These are phyloP conservation scores for Cerastis rubricosa DNA, from an alignment of 2,888 invertebrate species.

Conservation along the genomic window DNA sequence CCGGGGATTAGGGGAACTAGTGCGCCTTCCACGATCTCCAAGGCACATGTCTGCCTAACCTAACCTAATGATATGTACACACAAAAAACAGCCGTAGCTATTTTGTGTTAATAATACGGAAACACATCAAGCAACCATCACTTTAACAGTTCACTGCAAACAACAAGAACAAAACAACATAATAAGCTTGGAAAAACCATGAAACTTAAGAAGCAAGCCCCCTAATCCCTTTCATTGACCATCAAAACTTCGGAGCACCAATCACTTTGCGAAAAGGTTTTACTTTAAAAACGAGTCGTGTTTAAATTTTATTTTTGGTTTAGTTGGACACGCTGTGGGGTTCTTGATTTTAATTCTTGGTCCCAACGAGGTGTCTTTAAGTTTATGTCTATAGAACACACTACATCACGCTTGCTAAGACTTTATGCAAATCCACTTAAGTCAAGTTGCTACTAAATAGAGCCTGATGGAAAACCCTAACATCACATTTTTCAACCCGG, in stretches of 20 bases:
- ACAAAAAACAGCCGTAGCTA: background rate
- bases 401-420: background rate
- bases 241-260: constrained; percentile 38
- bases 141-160: background rate
- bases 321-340: background rate
- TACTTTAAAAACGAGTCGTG: constrained; percentile 4
- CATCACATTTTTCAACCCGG: background rate
- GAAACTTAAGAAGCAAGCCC: constrained; percentile 10
- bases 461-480: background rate
- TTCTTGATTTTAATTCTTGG: background rate
- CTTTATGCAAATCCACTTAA: background rate
- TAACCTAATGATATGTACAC: background rate
- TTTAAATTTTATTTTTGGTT: background rate
- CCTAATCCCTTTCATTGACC: constrained; percentile 23
- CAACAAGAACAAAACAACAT: constrained; percentile 5
- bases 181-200: constrained; percentile 4
- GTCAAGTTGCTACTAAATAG: background rate
- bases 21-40: no score
- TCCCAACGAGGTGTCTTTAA: background rate
- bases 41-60: background rate
- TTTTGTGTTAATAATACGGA: background rate
- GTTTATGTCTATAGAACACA: background rate
- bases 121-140: background rate
- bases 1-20: no score
- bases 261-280: constrained; percentile 23